These are phyloP conservation scores for Phymorhynchus buccinoides DNA, from an alignment of 1,140 invertebrate genomes.

Conservation along the genomic window DNA sequence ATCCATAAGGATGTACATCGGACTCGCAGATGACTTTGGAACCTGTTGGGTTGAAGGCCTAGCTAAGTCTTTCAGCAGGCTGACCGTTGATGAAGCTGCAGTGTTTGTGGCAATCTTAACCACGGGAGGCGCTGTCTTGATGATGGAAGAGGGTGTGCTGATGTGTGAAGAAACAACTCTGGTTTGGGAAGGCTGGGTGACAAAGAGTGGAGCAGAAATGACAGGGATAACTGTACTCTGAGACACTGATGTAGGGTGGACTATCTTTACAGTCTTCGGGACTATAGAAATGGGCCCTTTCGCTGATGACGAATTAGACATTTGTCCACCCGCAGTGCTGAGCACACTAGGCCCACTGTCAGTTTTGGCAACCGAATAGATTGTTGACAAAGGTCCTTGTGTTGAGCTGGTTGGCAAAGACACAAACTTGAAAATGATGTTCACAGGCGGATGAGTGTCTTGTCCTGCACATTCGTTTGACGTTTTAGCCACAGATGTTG, in stretches of 20 bases:
- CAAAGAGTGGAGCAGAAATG: not conserved
- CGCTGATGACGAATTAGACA: not conserved
- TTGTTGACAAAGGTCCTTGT: not conserved
- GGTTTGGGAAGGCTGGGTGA: too few species aligned
- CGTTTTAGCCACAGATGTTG: not conserved
- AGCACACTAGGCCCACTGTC: not conserved
- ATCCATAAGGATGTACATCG: not conserved
- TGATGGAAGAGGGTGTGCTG: too few species aligned
- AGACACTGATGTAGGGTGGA: not conserved
- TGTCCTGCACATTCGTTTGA: not conserved
- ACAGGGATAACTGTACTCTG: too few species aligned
- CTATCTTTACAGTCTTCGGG: not conserved
- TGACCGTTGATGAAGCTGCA: not conserved
- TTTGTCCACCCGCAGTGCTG: not conserved
- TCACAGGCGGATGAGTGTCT: not conserved
- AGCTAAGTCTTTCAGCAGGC: not conserved
- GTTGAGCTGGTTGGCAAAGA: not conserved
- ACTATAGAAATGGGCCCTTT: not conserved
- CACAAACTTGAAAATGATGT: not conserved
- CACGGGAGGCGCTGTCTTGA: not conserved
- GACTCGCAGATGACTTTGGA: not conserved
- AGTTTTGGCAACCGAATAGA: not conserved
- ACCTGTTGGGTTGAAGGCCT: not conserved
- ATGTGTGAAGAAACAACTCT: too few species aligned
- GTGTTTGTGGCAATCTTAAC: not conserved